A percentile compares a stretch with the other conserved stretches of the same genome.
Evolutionary conservation across 2,888 invertebrate species (phyloP).

Genomic region (Drosophila bunnanda): DNA sequence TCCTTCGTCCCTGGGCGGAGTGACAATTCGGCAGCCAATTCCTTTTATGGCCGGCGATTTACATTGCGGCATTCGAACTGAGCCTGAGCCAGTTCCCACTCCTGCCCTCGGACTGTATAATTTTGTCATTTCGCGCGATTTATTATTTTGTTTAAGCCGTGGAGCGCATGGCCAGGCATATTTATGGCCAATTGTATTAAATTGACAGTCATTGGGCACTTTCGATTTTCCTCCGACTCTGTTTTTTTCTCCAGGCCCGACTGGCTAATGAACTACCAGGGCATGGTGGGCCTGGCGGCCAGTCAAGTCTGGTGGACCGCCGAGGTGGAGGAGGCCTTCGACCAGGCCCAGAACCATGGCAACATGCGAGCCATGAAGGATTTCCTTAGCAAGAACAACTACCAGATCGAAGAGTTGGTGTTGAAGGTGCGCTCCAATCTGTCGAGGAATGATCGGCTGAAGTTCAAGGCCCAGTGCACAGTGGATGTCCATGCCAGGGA

Average conservation of each 20-base stretch:
- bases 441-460: slow-evolving; percentile 91
- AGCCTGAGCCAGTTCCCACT: slow-evolving; percentile 14
- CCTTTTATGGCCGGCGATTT: slow-evolving; percentile 79
- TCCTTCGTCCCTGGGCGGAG: slow-evolving; percentile 16
- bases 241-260: slow-evolving; percentile 87
- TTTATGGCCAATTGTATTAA: slow-evolving; percentile 81
- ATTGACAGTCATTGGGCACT: slow-evolving; percentile 78
- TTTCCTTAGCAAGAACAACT: slow-evolving; percentile 90
- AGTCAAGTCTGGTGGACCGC: slow-evolving; percentile 98
- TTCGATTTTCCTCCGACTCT: slow-evolving; percentile 61
- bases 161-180: slow-evolving; percentile 65
- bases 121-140: slow-evolving; percentile 82
- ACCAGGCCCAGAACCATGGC: slow-evolving; percentile 87
- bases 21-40: slow-evolving; percentile 51
- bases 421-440: slow-evolving; percentile 89
- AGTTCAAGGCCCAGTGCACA: slow-evolving; percentile 95
- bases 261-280: slow-evolving; percentile 96
- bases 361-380: slow-evolving; percentile 96
- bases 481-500: slow-evolving; percentile 97
- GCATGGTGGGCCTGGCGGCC: slow-evolving; percentile 93
- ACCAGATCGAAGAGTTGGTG: slow-evolving; percentile 93
- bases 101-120: slow-evolving; percentile 74
- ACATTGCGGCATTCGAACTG: slow-evolving; percentile 55
- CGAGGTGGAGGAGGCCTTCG: slow-evolving; percentile 96
- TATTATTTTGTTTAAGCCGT: slow-evolving; percentile 79